Conservation (phyloP, 2,797 vertebrate species). For the Lates japonicus region DNA sequence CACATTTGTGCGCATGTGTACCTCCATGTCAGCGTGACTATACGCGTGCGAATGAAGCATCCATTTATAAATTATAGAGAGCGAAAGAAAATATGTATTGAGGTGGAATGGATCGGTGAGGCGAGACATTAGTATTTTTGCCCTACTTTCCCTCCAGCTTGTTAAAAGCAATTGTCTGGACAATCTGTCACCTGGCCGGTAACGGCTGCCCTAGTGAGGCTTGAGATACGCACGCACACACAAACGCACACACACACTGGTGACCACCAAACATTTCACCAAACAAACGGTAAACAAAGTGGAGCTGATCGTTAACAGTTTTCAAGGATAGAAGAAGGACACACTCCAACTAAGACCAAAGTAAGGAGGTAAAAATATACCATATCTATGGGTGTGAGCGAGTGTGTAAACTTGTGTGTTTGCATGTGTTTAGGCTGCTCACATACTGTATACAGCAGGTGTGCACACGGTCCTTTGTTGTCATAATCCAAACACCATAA, state of each 20-base stretch:
- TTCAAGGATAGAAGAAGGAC: slow-evolving; percentile 31
- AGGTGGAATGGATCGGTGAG: slow-evolving; percentile 80
- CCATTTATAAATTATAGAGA: slow-evolving; percentile 77
- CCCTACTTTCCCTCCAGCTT: slow-evolving; percentile 83
- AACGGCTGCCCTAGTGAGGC: slow-evolving; percentile 62
- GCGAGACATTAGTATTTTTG: slow-evolving; percentile 83
- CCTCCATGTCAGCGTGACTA: neutral
- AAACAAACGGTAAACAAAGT: slow-evolving; percentile 74
- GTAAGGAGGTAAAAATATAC: neutral
- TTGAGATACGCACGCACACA: slow-evolving; percentile 17
- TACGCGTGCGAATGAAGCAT: slow-evolving; percentile 4
- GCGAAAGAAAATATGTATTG: slow-evolving; percentile 71
- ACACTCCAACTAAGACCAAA: slow-evolving; percentile 20
- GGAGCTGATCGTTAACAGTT: slow-evolving; percentile 42
- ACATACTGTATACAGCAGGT: slow-evolving; percentile 43
- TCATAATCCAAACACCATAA: slow-evolving; percentile 56
- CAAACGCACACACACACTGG: slow-evolving; percentile 29
- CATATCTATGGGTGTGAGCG: neutral
- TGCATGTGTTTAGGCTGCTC: slow-evolving; percentile 20
- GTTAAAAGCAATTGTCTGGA: slow-evolving; percentile 87
- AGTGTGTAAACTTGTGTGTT: slow-evolving; percentile 9
- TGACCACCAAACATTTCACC: slow-evolving; percentile 50
- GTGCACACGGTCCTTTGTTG: slow-evolving; percentile 31
- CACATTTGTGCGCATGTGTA: neutral
- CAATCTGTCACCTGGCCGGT: slow-evolving; percentile 83